These are phyloP conservation scores for Rhombomys opimus DNA, from an alignment of 2,113 vertebrate species.

Conservation along the genomic window DNA sequence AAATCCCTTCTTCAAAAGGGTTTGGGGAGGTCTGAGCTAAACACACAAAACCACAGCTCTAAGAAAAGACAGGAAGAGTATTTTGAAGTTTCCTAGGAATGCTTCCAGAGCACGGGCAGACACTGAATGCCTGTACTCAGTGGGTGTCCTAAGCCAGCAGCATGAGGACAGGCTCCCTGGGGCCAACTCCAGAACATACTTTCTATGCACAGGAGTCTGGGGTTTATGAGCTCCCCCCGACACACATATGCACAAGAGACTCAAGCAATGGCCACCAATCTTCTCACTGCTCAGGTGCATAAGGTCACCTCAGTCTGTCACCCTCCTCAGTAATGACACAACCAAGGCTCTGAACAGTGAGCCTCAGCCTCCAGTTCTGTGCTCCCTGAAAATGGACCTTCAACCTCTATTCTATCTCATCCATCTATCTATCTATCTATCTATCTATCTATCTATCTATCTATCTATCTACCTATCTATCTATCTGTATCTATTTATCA, in stretches of 20 bases:
- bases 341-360: background rate
- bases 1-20: background rate
- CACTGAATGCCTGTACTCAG: fast-evolving
- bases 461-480: too few relatives aligned
- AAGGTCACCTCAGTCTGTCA: background rate
- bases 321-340: background rate
- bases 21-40: background rate
- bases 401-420: fast-evolving
- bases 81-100: background rate
- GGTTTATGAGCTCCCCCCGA: too few relatives aligned
- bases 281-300: background rate
- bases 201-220: background rate
- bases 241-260: background rate
- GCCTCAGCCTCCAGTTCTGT: background rate
- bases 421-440: background rate
- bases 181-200: fast-evolving
- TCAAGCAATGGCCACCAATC: background rate
- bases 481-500: too few relatives aligned
- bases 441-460: background rate
- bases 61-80: background rate
- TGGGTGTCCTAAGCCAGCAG: fast-evolving
- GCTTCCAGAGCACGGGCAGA: background rate
- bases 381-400: too few relatives aligned
- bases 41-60: background rate
- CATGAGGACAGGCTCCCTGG: fast-evolving